Evolutionary conservation across 2,797 vertebrate species (phyloP).

Genomic region (Philypnodon macrostomus): DNA sequence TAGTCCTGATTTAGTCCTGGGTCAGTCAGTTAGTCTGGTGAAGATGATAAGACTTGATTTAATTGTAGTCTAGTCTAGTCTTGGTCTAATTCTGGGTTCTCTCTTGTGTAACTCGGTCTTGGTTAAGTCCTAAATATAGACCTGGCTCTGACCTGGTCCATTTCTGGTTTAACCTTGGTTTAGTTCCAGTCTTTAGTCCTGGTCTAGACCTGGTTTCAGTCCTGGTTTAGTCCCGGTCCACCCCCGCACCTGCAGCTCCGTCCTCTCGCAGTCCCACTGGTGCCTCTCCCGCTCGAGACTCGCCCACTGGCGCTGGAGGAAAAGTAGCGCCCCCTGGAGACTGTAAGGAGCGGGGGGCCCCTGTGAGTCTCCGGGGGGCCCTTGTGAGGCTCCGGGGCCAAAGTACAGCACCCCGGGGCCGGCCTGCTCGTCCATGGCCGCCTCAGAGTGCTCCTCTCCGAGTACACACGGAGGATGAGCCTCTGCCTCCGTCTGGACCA

Average conservation of each 20-base stretch:
- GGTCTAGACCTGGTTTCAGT: not conserved
- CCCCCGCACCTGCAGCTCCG: slow-evolving; percentile 88
- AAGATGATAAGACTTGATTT: too few species aligned
- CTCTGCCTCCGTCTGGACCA: slow-evolving; percentile 25
- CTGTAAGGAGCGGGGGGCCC: slow-evolving; percentile 88
- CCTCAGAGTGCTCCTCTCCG: slow-evolving; percentile 12
- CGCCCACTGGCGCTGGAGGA: slow-evolving; percentile 96
- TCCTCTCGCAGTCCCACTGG: slow-evolving; percentile 91
- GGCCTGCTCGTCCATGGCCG: slow-evolving; percentile 93
- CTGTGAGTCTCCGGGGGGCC: slow-evolving; percentile 73
- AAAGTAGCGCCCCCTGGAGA: slow-evolving; percentile 92
- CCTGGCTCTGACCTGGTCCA: not conserved
- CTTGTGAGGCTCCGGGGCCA: slow-evolving; percentile 74
- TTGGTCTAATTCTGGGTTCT: too few species aligned
- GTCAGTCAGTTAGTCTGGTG: too few species aligned
- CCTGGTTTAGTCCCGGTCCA: not conserved
- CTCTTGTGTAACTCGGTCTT: too few species aligned
- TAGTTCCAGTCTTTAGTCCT: not conserved
- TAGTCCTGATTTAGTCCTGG: too few species aligned
- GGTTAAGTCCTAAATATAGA: too few species aligned
- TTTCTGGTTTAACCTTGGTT: not conserved
- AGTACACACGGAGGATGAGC: slow-evolving; percentile 23
- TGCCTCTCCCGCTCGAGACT: slow-evolving; percentile 91
- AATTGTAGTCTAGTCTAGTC: too few species aligned
- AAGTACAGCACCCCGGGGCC: slow-evolving; percentile 91